These are phyloP conservation scores for Caenorhabditis macrosperma DNA, from an alignment of 2,888 invertebrate species.

Conservation along the genomic window DNA sequence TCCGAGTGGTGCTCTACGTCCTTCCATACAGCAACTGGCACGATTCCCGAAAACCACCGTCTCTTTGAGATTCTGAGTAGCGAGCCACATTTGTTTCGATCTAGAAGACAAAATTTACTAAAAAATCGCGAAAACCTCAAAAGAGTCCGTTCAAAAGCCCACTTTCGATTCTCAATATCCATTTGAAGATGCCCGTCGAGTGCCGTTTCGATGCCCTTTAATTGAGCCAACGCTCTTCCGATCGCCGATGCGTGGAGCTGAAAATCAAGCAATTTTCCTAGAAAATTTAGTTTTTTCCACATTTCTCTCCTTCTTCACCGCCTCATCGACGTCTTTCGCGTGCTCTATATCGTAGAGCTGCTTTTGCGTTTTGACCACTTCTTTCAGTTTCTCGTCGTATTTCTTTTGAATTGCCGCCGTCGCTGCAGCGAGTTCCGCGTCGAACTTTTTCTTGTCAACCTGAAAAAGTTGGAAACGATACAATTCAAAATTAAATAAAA, in stretches of 20 bases:
- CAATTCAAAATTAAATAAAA: background rate
- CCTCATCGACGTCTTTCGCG: slow-evolving; percentile 82
- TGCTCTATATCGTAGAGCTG: slow-evolving; percentile 83
- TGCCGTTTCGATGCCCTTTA: slow-evolving; percentile 88
- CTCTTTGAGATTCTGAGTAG: slow-evolving; percentile 90
- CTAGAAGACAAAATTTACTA: slow-evolving; percentile 76
- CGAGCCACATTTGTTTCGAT: slow-evolving; percentile 93
- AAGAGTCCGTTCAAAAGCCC: no score
- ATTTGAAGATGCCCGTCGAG: slow-evolving; percentile 82
- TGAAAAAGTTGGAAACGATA: background rate
- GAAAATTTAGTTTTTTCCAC: slow-evolving; percentile 27
- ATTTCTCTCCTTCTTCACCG: slow-evolving; percentile 53
- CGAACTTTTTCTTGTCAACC: slow-evolving; percentile 44
- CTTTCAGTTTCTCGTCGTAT: slow-evolving; percentile 52
- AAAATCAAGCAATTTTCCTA: no score
- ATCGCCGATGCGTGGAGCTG: slow-evolving; percentile 85
- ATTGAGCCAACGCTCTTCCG: slow-evolving; percentile 86
- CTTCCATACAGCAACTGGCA: slow-evolving; percentile 67
- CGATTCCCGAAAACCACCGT: slow-evolving; percentile 81
- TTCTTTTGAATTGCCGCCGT: slow-evolving; percentile 45
- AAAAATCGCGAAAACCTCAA: slow-evolving; percentile 80
- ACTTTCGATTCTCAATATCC: slow-evolving; percentile 55
- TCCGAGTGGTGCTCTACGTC: slow-evolving; percentile 74
- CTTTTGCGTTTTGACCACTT: slow-evolving; percentile 85
- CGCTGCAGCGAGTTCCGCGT: slow-evolving; percentile 40